These are phyloP conservation scores for Papilio xuthus DNA, from an alignment of 1,140 invertebrate genomes.

Conservation along the genomic window DNA sequence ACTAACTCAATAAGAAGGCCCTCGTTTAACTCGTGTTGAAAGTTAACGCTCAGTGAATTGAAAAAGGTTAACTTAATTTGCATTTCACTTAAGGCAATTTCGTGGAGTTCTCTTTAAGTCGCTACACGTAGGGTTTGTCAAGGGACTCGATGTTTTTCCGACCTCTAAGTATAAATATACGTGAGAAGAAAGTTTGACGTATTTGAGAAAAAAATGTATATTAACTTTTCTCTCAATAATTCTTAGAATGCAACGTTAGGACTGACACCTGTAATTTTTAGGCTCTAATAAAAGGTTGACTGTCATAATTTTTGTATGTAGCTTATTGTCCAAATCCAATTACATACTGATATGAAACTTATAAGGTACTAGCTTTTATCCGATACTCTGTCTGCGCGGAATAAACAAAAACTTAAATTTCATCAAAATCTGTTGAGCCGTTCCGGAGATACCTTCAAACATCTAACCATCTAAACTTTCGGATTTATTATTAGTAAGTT, in stretches of 20 bases:
- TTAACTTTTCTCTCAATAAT: neutral
- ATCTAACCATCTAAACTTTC: too few species aligned
- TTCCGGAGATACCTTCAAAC: too few species aligned
- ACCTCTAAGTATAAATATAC: slow-evolving; percentile 33
- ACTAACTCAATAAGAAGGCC: slow-evolving; percentile 69
- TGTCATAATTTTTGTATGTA: neutral
- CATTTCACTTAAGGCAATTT: slow-evolving; percentile 55
- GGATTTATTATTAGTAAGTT: too few species aligned
- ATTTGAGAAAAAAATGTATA: neutral
- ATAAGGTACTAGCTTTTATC: too few species aligned
- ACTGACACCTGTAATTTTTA: neutral
- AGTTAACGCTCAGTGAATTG: slow-evolving; percentile 65
- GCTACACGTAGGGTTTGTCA: slow-evolving; percentile 37
- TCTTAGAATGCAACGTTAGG: neutral
- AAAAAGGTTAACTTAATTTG: slow-evolving; percentile 69
- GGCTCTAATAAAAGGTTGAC: neutral
- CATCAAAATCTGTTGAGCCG: too few species aligned
- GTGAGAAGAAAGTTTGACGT: neutral
- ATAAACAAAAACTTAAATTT: too few species aligned
- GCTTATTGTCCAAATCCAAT: too few species aligned
- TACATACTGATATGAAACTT: too few species aligned
- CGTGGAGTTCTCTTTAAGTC: slow-evolving; percentile 42
- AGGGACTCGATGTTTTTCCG: slow-evolving; percentile 32
- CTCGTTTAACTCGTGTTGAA: slow-evolving; percentile 61
- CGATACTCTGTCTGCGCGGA: too few species aligned